Evolutionary conservation across 1,140 invertebrate genomes (phyloP).

Genomic region (Atta texana): DNA sequence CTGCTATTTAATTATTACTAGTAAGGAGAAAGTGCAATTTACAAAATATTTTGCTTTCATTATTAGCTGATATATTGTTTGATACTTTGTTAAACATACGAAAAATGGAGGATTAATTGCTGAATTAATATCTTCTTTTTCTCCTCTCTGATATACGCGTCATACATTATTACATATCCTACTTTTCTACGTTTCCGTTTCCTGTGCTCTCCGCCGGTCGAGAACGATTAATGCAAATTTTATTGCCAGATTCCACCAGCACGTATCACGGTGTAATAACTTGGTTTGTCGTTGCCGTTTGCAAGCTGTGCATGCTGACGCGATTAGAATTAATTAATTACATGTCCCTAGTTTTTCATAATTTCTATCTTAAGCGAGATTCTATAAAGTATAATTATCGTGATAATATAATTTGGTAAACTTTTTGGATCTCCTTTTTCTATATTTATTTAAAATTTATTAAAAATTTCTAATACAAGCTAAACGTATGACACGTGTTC

Average conservation of each 20-base stretch:
- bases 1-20: constrained; percentile 9
- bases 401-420: not conserved
- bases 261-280: constrained; percentile 74
- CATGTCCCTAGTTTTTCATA: constrained; percentile 59
- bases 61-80: constrained; percentile 9
- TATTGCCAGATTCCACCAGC: constrained; percentile 67
- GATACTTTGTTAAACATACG: not conserved
- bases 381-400: not conserved
- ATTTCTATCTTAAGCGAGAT: constrained; percentile 4
- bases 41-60: not conserved
- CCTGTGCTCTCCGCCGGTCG: constrained; percentile 23
- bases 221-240: constrained; percentile 78
- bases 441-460: not conserved
- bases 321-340: constrained; percentile 78
- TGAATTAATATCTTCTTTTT: constrained; percentile 3
- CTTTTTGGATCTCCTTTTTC: not conserved
- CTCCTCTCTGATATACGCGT: constrained; percentile 13
- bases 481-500: not conserved
- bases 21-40: constrained; percentile 10
- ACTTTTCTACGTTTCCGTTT: constrained; percentile 58
- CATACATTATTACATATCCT: constrained; percentile 33
- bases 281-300: constrained; percentile 71
- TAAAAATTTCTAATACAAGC: not conserved
- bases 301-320: constrained; percentile 74
- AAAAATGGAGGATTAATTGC: constrained; percentile 14